Evolutionary conservation across 2,888 invertebrate genomes (phyloP), one percentile per base, ranked within the genome.

Genomic region (Digitonthophagus gazella): DNA sequence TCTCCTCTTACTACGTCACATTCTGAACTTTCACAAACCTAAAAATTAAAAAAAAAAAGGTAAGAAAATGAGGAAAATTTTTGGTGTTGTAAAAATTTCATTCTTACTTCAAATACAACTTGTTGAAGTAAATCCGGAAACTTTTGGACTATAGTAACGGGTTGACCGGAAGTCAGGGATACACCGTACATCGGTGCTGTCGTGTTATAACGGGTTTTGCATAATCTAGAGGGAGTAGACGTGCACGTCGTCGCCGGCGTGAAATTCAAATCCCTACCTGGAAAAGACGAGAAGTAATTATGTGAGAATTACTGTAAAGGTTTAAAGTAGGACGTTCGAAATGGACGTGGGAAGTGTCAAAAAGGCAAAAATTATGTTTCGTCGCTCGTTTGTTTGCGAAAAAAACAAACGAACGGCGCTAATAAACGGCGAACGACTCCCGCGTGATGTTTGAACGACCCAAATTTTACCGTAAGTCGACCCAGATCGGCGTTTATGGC

Each of bases 161-260:
- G 95, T 78, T 95, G 94, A 1, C 96, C 96, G 11, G 95, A 95
- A 14, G 96, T 96, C 55, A 96, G 85, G 15, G 95, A 95, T 58
- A 96, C 95, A n/a, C 96, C 96, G 80, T 95, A 96, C 93, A 96
- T 93, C 0, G 96, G 96, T 15, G 96, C 96, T 58, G 96, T 96
- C 16, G 96, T 96, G 83, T 96, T 96, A 84, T 95, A 95, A 69
- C 95, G 87, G 5, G 96, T 95, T 78, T 92, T 91, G 81, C 96
- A 96, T 54, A 96, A 86, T 70, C 96, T 87, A 16, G 91, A 86
- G 1, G 92, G 91, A 54, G 91, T 89, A 14, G 91, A 89, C 72
- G 76, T 78, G 70, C 69, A 74, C 6, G 80, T 83, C 67, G 81
- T 74, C 68, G 84, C 81, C 71, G 83, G 82, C 18, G 84, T 81